Evolutionary conservation across 2,113 vertebrate genomes (phyloP).

Genomic region (Bubo bubo): DNA sequence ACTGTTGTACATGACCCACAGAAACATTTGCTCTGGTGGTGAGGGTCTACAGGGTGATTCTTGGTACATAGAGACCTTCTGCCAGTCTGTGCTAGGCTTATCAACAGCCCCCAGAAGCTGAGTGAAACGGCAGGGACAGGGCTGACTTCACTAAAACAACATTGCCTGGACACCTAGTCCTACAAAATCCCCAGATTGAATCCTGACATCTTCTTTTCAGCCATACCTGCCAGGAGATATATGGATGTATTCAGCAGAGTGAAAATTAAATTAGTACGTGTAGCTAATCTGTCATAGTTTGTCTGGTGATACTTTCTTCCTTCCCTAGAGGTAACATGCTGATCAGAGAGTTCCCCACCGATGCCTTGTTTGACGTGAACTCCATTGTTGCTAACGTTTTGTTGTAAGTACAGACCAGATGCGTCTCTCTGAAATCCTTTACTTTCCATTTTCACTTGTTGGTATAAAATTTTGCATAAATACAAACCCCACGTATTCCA

Average conservation of each 20-base stretch:
- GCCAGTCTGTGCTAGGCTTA: neutral
- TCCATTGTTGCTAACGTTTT: constrained; percentile 90
- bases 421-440: neutral
- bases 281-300: neutral
- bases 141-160: neutral
- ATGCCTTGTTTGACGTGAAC: constrained; percentile 88
- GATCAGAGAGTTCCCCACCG: constrained; percentile 85
- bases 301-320: neutral
- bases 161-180: neutral
- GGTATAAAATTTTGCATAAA: neutral
- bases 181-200: neutral
- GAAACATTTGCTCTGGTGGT: neutral
- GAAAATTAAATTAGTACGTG: rapidly evolving
- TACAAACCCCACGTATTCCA: neutral
- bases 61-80: neutral
- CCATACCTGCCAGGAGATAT: neutral
- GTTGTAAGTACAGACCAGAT: constrained; percentile 83
- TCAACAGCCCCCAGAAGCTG: neutral
- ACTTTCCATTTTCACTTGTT: neutral
- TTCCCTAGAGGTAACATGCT: constrained; percentile 78
- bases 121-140: neutral
- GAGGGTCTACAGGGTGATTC: neutral
- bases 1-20: neutral
- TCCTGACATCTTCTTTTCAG: neutral
- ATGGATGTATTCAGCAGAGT: neutral